Percentiles rank a stretch among this genome's conserved stretches.
These are phyloP conservation scores for Sebastes matsubarae DNA, from an alignment of 2,797 vertebrate species.

Conservation along the genomic window DNA sequence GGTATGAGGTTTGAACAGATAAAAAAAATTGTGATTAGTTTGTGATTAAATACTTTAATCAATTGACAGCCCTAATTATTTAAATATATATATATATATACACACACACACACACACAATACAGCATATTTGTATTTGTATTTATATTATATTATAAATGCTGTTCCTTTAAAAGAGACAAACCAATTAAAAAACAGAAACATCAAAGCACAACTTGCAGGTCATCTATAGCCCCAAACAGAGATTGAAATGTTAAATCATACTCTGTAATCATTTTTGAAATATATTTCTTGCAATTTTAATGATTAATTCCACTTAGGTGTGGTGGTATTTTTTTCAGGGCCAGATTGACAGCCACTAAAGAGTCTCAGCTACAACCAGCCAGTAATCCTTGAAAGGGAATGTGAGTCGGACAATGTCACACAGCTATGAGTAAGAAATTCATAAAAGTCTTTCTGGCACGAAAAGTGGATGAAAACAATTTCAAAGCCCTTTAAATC, in stretches of 20 bases:
- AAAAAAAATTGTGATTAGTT: too few species aligned
- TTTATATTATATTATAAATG: not conserved
- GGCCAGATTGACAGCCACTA: not conserved
- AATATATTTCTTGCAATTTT: not conserved
- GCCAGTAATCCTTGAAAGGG: not conserved
- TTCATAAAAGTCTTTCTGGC: not conserved
- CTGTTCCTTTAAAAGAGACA: not conserved
- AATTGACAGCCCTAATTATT: too few species aligned
- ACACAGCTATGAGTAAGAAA: not conserved
- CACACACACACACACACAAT: too few species aligned
- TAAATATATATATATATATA: too few species aligned
- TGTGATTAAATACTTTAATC: too few species aligned
- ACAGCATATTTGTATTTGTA: too few species aligned
- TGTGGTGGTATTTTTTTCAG: not conserved
- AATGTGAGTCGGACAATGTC: not conserved
- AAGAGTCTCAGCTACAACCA: not conserved
- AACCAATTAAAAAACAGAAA: not conserved
- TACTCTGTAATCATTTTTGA: not conserved
- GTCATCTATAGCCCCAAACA: not conserved
- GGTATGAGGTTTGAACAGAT: too few species aligned
- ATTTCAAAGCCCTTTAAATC: slow-evolving; percentile 5
- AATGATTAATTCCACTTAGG: not conserved
- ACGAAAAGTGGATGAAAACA: not conserved
- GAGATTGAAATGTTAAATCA: not conserved
- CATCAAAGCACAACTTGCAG: too few species aligned